Evolutionary conservation across 35 echinoderm and acorn worm species (phyloP).

Genomic region (Acanthaster planci): DNA sequence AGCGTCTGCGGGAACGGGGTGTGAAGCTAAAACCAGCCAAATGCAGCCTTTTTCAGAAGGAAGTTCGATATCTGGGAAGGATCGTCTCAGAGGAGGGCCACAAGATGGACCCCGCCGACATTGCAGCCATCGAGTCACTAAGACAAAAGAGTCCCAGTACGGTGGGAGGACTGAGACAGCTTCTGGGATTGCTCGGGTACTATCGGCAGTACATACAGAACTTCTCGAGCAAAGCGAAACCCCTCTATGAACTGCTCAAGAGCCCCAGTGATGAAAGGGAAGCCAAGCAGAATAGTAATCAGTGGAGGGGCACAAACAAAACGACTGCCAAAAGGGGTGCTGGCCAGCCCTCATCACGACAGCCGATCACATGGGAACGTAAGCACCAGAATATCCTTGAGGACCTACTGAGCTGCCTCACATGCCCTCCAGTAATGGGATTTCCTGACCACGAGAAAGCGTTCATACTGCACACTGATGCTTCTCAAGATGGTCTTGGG

Average conservation of each 20-base stretch:
- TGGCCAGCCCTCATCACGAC: not conserved
- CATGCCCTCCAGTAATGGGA: slow-evolving; percentile 26
- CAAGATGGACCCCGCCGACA: slow-evolving; percentile 6
- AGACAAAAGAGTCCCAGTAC: slow-evolving; percentile 34
- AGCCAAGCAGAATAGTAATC: too few relatives aligned
- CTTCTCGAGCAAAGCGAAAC: slow-evolving; percentile 37
- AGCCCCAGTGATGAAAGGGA: not conserved
- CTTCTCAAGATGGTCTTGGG: too few relatives aligned
- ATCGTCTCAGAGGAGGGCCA: slow-evolving; percentile 47
- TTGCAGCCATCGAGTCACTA: not conserved
- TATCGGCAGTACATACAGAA: too few relatives aligned
- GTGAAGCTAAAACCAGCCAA: slow-evolving; percentile 49
- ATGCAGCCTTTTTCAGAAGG: slow-evolving; percentile 43
- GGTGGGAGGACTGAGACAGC: slow-evolving; percentile 31
- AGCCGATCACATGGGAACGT: slow-evolving; percentile 12
- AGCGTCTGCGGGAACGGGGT: slow-evolving; percentile 11
- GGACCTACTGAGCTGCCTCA: not conserved
- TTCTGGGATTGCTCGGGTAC: slow-evolving; percentile 44
- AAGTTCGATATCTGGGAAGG: slow-evolving; percentile 49
- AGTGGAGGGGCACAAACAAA: too few relatives aligned
- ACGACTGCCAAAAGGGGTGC: not conserved
- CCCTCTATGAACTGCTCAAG: slow-evolving; percentile 35
- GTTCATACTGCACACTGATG: slow-evolving; percentile 42
- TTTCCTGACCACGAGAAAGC: slow-evolving; percentile 31
- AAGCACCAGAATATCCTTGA: slow-evolving; percentile 8